Evolutionary conservation across 1,140 invertebrate genomes (phyloP), one percentile per base, ranked within the genome.

Genomic region (Acyrthosiphon pisum): DNA sequence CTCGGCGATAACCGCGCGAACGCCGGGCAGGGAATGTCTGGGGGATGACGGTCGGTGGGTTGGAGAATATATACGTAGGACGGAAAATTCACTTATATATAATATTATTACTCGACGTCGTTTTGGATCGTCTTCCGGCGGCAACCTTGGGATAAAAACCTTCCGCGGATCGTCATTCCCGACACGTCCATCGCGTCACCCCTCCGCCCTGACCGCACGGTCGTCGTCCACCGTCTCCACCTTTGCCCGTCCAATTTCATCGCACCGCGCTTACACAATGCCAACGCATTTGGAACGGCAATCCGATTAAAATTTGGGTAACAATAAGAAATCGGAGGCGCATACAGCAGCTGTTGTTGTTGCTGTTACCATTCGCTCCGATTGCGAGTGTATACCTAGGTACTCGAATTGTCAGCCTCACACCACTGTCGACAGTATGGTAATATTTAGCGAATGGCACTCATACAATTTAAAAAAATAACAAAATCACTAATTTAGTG

Each of bases 71-170:
- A n/a, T 68, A 30, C 60, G 60, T 26, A 26, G 41, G 37, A 26
- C 37, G 81, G 83, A 44, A 86, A 86, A 86, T 44, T 86, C 83
- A 86, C 83, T 86, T 86, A 86, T 44, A 86, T 26, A 84, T 76
- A 76, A 18, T 76, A 76, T 76, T 76, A 76, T 41, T n/a, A 87
- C 30, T 30, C 84, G 26, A 48, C 84, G 84, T 48, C 83, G 37
- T 86, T 41, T 86, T 44, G 83, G 37, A 87, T 48, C 44, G 44
- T 87, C 44, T 87, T 48, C 14, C 84, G 44, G 84, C 18, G 44
- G 37, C 83, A 86, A 86, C 83, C 83, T 87, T 48, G 84, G 44
- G 41, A 87, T 86, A 44, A 86, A 86, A 86, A 41, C 37, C 37
- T 86, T 44, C 23, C 81, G 0, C 11, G 41, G 41, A 41, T 86